Percentiles rank a stretch among this genome's conserved stretches.
phyloP scores from a whole-genome alignment of 2,888 invertebrate genomes.

The Andrena praecox region DNA sequence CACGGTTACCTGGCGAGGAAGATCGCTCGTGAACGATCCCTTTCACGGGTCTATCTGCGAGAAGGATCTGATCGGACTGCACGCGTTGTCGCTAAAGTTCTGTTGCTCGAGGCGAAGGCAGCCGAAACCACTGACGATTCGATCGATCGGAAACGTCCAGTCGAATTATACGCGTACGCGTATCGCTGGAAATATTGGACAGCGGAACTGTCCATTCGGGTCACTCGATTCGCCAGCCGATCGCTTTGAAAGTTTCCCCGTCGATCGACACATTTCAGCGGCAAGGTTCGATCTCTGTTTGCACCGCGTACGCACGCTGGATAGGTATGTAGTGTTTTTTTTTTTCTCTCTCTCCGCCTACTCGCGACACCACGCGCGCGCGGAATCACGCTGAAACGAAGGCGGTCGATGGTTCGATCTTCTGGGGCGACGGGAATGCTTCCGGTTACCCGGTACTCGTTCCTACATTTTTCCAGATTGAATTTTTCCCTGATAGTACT shows the following conservation, averaged over 20 bases:
- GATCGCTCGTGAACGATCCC: conserved; percentile 48
- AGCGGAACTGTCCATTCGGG: conserved; percentile 57
- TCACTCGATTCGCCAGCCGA: conserved; percentile 56
- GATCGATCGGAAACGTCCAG: conserved; percentile 53
- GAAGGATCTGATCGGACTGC: conserved; percentile 34
- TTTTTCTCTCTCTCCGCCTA: background rate
- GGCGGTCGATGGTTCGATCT: conserved; percentile 12
- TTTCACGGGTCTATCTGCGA: conserved; percentile 57
- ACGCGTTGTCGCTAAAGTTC: conserved; percentile 52
- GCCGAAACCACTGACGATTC: conserved; percentile 51
- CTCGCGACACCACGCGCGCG: background rate
- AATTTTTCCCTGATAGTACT: conserved; percentile 17
- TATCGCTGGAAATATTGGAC: conserved; percentile 39
- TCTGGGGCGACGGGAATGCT: conserved; percentile 11
- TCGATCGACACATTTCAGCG: conserved; percentile 47
- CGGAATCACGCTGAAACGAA: conserved; percentile 14
- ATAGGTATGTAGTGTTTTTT: background rate
- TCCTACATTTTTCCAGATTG: conserved; percentile 36
- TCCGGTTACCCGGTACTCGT: conserved; percentile 5
- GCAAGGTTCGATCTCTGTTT: conserved; percentile 36
- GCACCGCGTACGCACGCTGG: background rate
- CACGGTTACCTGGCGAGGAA: conserved; percentile 40
- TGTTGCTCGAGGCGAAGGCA: conserved; percentile 31
- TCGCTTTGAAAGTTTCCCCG: conserved; percentile 57
- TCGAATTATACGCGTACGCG: conserved; percentile 29